These are phyloP conservation scores for Macquaria australasica DNA, from an alignment of 2,113 vertebrate genomes.

Conservation along the genomic window DNA sequence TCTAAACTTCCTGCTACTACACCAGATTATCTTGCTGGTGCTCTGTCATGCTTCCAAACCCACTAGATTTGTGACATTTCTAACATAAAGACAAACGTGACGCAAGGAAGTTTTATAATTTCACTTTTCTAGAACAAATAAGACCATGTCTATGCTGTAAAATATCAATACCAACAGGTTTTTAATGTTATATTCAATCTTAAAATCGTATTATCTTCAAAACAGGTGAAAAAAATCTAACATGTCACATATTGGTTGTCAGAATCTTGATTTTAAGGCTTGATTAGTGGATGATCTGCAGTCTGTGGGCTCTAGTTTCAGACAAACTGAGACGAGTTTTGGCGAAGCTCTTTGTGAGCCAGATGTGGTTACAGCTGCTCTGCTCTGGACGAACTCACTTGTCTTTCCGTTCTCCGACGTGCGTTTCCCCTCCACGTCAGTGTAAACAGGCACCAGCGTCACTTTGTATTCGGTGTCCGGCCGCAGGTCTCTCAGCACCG, in stretches of 20 bases:
- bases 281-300: background rate
- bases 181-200: too few relatives aligned
- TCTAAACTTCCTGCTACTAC: background rate
- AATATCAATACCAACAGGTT: background rate
- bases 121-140: background rate
- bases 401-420: slow-evolving; percentile 91
- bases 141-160: background rate
- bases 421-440: slow-evolving; percentile 88
- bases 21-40: background rate
- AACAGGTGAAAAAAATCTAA: background rate
- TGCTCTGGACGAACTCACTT: slow-evolving; percentile 83
- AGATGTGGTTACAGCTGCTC: background rate
- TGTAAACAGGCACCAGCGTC: slow-evolving; percentile 82
- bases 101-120: background rate
- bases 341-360: background rate
- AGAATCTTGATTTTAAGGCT: background rate
- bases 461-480: slow-evolving; percentile 88
- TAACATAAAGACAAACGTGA: background rate
- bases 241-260: background rate
- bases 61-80: background rate
- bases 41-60: too few relatives aligned
- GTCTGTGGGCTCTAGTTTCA: background rate
- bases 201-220: background rate
- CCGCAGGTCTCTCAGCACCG: slow-evolving; percentile 88
- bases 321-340: background rate